Evolutionary conservation across 53 echinoderm and acorn worm genomes (phyloP), one percentile per base, ranked within the genome.

Genomic region (Zoroaster sp.): DNA sequence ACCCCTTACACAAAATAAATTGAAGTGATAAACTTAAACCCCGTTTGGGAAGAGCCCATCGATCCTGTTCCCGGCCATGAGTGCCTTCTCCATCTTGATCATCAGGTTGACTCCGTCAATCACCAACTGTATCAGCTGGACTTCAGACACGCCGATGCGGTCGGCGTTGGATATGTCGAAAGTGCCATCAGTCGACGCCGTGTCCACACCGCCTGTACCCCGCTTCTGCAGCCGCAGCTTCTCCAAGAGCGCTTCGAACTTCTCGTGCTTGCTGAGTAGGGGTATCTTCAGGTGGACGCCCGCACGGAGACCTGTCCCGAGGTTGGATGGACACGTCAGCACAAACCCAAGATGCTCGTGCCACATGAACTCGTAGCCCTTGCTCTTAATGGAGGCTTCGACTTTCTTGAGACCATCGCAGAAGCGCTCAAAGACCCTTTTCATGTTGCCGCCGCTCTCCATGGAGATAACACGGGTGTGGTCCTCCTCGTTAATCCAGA

Each of bases 401-500:
- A 97, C 97, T 75, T 94, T 90, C 59, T 92, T 80, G 31, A 97
- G 77, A 35, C 97, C 97, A 23, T 94, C 94, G 39, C 97, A 97
- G 88, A 97, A 97, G 1, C 97, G 86, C 33, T 78, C 47, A 69
- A 97, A 97, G 25, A 97, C 97, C 9, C 92, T 72, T 59, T 88
- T 92, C 92, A 97, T 95, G 92, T 97, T 97, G 79, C 97, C 97
- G 2, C 97, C 90, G 15, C 35, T 92, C 87, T 97, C 97, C 97
- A 97, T 97, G 54, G 97, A 97, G 75, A 95, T 97, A 33, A 97
- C 95, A 35, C 97, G 73, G 25, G 94, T 92, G 83, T 97, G 97
- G 53, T 97, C 97, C 51, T 97, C 97, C 44, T 95, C 97, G 73
- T 95, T 97, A 32, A 97, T 73, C 97, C 95, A 97, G 21, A 95